Conservation (phyloP, 1,140 invertebrate species). For the Elymnias hypermnestra region DNA sequence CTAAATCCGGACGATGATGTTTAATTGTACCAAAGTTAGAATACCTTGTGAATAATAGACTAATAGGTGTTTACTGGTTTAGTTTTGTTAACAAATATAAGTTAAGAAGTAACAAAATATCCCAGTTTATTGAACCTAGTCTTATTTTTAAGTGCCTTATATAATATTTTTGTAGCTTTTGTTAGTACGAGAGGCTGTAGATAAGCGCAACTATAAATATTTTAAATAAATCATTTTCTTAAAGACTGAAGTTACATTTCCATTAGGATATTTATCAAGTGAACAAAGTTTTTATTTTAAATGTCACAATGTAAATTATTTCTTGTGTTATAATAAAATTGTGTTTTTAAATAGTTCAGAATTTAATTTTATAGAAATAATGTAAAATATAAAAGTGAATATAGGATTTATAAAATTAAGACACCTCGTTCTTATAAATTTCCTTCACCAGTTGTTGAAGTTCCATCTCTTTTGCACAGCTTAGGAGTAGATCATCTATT, state of each 20-base stretch:
- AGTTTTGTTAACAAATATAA: neutral
- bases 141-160: conserved; percentile 52
- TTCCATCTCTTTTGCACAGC: conserved; percentile 51
- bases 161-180: neutral
- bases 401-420: conserved; percentile 15
- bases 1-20: conserved; percentile 52
- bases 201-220: too few species aligned
- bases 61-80: neutral
- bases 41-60: neutral
- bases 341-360: neutral
- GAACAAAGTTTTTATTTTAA: neutral
- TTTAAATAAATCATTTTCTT: neutral
- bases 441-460: conserved; percentile 29
- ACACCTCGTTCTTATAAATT: conserved; percentile 43
- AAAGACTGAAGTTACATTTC: conserved; percentile 23
- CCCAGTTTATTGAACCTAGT: conserved; percentile 39
- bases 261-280: neutral
- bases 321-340: conserved; percentile 1
- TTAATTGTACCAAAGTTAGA: conserved; percentile 17
- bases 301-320: neutral
- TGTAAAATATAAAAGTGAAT: conserved; percentile 11
- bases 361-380: conserved; percentile 1
- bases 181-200: too few species aligned
- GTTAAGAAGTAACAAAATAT: neutral
- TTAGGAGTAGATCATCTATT: conserved; percentile 48